These are phyloP conservation scores for Dermatophagoides farinae DNA, from an alignment of 1,140 invertebrate genomes.

Conservation along the genomic window DNA sequence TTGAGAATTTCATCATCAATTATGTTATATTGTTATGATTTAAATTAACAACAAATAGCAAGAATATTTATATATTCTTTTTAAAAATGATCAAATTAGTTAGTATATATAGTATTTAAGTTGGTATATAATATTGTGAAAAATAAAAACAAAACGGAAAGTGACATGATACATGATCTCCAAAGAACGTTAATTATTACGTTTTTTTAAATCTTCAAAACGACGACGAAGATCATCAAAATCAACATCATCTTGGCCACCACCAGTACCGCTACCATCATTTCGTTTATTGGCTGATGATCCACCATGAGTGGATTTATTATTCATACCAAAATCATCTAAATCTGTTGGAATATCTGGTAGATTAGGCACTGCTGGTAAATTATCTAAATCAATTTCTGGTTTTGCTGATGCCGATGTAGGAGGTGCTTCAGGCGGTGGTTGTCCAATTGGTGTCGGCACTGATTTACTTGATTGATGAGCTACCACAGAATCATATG, in stretches of 20 bases:
- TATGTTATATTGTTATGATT: too few species aligned
- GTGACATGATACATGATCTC: too few species aligned
- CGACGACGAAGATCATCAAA: conserved; percentile 1
- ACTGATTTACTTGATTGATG: not conserved
- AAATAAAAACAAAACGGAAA: too few species aligned
- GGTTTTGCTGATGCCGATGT: not conserved
- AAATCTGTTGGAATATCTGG: not conserved
- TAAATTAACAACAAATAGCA: too few species aligned
- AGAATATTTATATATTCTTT: too few species aligned
- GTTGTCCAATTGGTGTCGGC: not conserved
- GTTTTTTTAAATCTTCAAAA: not conserved
- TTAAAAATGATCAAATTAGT: too few species aligned
- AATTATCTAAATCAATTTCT: not conserved
- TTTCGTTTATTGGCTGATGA: not conserved
- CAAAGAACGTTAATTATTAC: too few species aligned
- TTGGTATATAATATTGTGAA: too few species aligned
- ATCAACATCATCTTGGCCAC: not conserved
- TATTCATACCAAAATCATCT: not conserved
- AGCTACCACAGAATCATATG: not conserved
- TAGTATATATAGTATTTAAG: too few species aligned
- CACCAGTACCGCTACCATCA: not conserved
- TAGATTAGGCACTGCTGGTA: not conserved
- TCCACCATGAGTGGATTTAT: not conserved
- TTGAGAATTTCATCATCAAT: too few species aligned
- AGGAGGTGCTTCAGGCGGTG: too few species aligned